Evolutionary conservation across 1,140 invertebrate genomes (phyloP).

Genomic region (Meloidogyne chitwoodi): DNA sequence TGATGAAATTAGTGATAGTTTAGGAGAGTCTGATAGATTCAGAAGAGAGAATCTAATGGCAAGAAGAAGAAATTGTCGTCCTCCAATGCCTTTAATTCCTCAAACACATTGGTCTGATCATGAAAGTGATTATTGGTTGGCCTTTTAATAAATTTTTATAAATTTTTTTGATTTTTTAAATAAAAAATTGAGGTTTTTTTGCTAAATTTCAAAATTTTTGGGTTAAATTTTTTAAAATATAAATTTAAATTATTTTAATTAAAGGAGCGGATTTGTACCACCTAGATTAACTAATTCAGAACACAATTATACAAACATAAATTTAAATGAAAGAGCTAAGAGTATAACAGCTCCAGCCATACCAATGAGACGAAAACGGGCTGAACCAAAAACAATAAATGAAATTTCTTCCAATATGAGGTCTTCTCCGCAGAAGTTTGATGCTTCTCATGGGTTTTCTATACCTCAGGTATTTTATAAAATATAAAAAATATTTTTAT

Average conservation of each 20-base stretch:
- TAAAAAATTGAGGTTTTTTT: too few species aligned
- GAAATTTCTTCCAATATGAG: too few species aligned
- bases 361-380: not conserved
- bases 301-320: not conserved
- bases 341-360: not conserved
- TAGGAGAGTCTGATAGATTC: not conserved
- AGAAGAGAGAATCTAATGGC: not conserved
- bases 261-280: not conserved
- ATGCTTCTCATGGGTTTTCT: conserved; percentile 19
- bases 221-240: too few species aligned
- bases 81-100: not conserved
- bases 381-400: not conserved
- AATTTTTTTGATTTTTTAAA: too few species aligned
- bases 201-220: too few species aligned
- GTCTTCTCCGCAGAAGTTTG: not conserved
- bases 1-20: not conserved
- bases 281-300: not conserved
- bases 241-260: too few species aligned
- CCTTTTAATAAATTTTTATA: not conserved
- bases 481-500: not conserved
- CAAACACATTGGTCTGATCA: conserved; percentile 5
- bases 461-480: conserved; percentile 28
- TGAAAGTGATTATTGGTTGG: conserved; percentile 8
- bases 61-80: not conserved
- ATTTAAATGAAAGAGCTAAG: not conserved